Base-by-base conservation (phyloP, 2,888 invertebrate genomes). In the Cephonodes hylas region DNA sequence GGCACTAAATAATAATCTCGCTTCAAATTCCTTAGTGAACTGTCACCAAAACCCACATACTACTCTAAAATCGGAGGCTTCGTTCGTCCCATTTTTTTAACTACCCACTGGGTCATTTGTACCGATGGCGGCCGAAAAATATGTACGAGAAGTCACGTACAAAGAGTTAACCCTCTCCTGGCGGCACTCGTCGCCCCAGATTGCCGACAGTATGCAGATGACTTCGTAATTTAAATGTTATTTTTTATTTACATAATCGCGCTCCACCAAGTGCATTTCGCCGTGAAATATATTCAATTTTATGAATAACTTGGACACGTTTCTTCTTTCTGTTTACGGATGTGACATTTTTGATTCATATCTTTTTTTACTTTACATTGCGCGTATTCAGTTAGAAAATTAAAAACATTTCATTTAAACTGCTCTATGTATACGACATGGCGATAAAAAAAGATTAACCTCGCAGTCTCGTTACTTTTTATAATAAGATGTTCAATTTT, bases 131-230 rank as follows among this genome's bases (percentile, higher is more conserved):
- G 8, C 31, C 53, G 10, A 53, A 53, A 53, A 53, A 31, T 53
- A 53, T 31, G 31, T 31, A 31, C 53, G 18, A 18, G 18, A 53
- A 15, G 31, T 53, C 53, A 53, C 53, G 53, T 53, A 53, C 53
- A 53, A 48, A 27, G 53, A 31, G 58, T 83, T 83, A 82, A 82
- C 79, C 80, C 80, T 76, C 78, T 78, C 77, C 70, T 70, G 64
- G n/a, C 45, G 25, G 38, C 46, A 45, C 25, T 44, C 58, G 46
- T 25, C 20, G 42, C 20, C 60, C 42, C 20, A 45, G 58, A 57
- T 45, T 45, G 58, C 15, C 38, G 34, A 38, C n/a, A 27, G 25
- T 45, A 58, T 58, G 57, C 38, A 61, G 58, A 61, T 61, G 61
- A 58, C 45, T 20, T 46, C 27, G 58, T 46, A 45, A 58, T 61